Conservation (phyloP, 2,888 invertebrate species). For the Kuschelorhynchus macadamiae region DNA sequence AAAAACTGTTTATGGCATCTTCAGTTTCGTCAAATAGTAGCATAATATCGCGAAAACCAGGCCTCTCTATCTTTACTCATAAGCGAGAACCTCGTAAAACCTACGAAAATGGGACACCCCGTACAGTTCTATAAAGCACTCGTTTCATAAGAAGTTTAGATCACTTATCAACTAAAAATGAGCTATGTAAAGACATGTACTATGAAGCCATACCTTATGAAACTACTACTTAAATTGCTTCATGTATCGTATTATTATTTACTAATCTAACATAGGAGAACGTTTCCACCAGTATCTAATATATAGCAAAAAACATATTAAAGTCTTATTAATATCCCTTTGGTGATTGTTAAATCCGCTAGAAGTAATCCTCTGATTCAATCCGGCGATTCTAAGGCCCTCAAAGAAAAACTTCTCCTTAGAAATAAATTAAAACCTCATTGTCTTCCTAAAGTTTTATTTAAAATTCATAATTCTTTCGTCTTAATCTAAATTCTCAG, state of each 20-base stretch:
- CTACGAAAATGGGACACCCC: too few relatives aligned
- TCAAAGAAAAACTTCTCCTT: constrained; percentile 36
- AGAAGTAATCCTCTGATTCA: constrained; percentile 7
- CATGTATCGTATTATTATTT: background rate
- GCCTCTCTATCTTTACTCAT: too few relatives aligned
- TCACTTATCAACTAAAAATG: too few relatives aligned
- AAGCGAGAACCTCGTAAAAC: too few relatives aligned
- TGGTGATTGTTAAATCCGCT: constrained; percentile 11
- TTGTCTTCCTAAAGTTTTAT: constrained; percentile 41
- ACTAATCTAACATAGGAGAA: background rate
- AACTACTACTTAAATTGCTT: background rate
- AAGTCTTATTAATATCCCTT: background rate
- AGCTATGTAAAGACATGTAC: too few relatives aligned
- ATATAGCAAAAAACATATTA: background rate
- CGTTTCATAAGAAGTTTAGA: too few relatives aligned
- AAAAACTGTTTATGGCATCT: too few relatives aligned
- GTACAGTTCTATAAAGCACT: too few relatives aligned
- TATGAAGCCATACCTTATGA: too few relatives aligned
- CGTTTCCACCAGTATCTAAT: too few relatives aligned
- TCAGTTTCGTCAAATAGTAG: too few relatives aligned
- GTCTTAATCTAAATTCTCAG: constrained; percentile 36
- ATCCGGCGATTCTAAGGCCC: constrained; percentile 5
- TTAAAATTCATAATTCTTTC: constrained; percentile 47
- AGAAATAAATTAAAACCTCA: constrained; percentile 37
- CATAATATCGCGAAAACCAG: too few relatives aligned